Evolutionary conservation across 2,113 vertebrate genomes (phyloP).

Genomic region (Tachysurus vachellii): DNA sequence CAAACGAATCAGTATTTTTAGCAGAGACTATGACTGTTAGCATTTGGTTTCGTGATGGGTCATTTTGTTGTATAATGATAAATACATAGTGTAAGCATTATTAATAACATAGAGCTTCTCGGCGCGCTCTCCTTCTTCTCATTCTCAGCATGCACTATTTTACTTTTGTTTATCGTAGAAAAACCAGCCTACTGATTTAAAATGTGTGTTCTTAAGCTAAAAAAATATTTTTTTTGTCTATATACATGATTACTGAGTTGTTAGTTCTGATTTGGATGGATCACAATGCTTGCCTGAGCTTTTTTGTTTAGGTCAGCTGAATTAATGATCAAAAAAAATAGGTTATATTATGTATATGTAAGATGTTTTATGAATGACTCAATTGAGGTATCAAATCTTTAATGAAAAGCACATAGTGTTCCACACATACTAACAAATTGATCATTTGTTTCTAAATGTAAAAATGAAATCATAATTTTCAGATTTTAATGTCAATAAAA

Average conservation of each 20-base stretch:
- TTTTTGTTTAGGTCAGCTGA: neutral
- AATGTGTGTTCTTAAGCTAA: too few relatives aligned
- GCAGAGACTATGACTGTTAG: conserved; percentile 7
- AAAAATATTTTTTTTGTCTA: neutral
- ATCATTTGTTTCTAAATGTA: neutral
- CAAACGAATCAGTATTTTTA: neutral
- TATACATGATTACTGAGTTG: neutral
- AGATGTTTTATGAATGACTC: neutral
- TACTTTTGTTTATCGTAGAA: neutral
- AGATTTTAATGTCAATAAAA: neutral
- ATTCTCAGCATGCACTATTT: neutral
- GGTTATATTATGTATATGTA: neutral
- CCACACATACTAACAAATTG: neutral
- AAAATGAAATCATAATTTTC: neutral
- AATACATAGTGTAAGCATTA: neutral
- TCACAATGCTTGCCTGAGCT: neutral
- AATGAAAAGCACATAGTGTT: neutral
- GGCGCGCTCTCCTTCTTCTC: neutral
- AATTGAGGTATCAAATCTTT: neutral
- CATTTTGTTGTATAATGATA: conserved; percentile 26
- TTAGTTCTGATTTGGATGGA: neutral
- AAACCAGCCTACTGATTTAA: neutral
- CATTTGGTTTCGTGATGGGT: conserved; percentile 35
- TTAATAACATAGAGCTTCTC: neutral
- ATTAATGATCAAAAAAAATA: neutral